Base-by-base conservation (phyloP, 1,140 invertebrate species). In the Harlomillsia oculata region DNA sequence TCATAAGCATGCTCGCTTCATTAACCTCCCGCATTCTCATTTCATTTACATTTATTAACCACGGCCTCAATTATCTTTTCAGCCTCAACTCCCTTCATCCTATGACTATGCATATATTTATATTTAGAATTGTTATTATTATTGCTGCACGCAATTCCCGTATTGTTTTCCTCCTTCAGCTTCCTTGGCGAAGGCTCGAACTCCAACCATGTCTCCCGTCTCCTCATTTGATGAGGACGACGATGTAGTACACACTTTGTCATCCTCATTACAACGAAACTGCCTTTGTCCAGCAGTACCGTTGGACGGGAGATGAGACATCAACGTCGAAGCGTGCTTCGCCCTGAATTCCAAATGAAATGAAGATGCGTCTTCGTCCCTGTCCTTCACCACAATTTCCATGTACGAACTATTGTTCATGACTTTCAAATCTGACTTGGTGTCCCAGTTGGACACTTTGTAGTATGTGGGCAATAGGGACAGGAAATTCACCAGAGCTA, bases 361-460 rank as follows among this genome's bases (percentile, higher is more conserved):
- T n/a, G n/a, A n/a, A n/a, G n/a, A n/a, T n/a, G n/a, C n/a, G n/a
- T n/a, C n/a, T n/a, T n/a, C n/a, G n/a, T n/a, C n/a, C 16, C 28
- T 9, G 13, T 9, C 18, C 34, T 30, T 18, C 8, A 48, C 32
- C 18, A 48, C 32, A 2, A 48, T 18, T 37, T 48, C 29, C 18
- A 56, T 20, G 21, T 56, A 48, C 5, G 30, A 16, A 13, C 43
- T 25, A 36, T 56, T 55, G 26, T 45, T 46, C 44, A 56, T 56
- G 5, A 48, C 23, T 30, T 48, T 48, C 23, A 56, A 29, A 16
- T 56, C 44, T 1, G 3, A 11, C 26, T 18, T n/a, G 13, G 43
- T 30, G 5, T 48, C 16, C 53, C 43, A 48, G 9, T 53, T 43
- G 20, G n/a, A 11, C 25, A 53, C n/a, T 20, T 23, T 28, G 11